Evolutionary conservation across 1,140 invertebrate genomes (phyloP).

Genomic region (Chrysopa pallens): DNA sequence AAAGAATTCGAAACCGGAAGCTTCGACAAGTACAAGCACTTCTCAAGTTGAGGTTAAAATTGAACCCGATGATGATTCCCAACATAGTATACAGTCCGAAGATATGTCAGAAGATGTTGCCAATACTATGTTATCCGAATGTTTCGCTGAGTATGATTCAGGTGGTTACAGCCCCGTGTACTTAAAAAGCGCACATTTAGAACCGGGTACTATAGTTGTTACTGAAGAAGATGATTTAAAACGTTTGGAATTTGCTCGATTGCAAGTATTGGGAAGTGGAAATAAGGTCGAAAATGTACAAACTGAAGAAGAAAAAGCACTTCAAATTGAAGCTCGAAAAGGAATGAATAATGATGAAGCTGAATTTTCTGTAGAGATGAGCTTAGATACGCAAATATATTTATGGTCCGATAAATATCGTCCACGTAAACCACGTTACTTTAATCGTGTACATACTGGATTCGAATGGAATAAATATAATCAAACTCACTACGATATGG

Average conservation of each 20-base stretch:
- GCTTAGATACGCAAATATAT: slow-evolving; percentile 71
- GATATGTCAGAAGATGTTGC: slow-evolving; percentile 21
- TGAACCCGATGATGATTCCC: slow-evolving; percentile 6
- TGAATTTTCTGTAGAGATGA: slow-evolving; percentile 81
- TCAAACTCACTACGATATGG: slow-evolving; percentile 99
- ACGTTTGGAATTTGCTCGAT: slow-evolving; percentile 52
- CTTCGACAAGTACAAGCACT: background rate
- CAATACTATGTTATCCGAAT: slow-evolving; percentile 35
- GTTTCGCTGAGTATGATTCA: slow-evolving; percentile 50
- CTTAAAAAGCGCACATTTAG: slow-evolving; percentile 45
- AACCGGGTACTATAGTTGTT: slow-evolving; percentile 66
- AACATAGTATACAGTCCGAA: background rate
- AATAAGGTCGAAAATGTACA: slow-evolving; percentile 32
- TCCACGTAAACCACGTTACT: slow-evolving; percentile 92
- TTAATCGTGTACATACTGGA: slow-evolving; percentile 88
- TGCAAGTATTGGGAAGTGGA: slow-evolving; percentile 35
- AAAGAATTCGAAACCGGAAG: slow-evolving; percentile 6
- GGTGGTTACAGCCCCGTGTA: slow-evolving; percentile 75
- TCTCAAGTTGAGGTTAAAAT: too few relatives aligned
- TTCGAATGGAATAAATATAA: slow-evolving; percentile 99
- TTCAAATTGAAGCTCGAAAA: slow-evolving; percentile 65
- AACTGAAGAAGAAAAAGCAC: slow-evolving; percentile 36
- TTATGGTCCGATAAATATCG: slow-evolving; percentile 97
- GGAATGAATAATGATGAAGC: slow-evolving; percentile 82
- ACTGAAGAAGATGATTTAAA: slow-evolving; percentile 63